Base-by-base conservation (phyloP, 2,113 vertebrate genomes). In the Chunga burmeisteri region DNA sequence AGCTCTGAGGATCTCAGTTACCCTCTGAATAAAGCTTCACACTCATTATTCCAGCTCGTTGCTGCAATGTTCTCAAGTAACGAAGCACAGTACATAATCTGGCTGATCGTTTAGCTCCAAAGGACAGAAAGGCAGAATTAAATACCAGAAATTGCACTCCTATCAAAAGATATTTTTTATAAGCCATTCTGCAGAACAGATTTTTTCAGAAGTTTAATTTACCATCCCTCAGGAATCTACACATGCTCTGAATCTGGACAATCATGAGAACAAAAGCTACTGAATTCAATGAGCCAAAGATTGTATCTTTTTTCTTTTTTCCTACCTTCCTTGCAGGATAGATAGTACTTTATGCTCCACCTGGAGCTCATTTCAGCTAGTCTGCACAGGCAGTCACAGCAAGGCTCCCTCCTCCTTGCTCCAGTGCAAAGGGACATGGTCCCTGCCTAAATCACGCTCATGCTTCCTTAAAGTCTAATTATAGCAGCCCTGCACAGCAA, bases 21-120 rank as follows among this genome's bases (percentile, higher is more conserved):
- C 18, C 30, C 56, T 68, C 82, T 86, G 67, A 94, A 94, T 11
- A 67, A 68, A 93, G 82, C 36, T 88, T 73, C 11, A 4, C 74
- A 30, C 44, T 86, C 82, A 53, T 95, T 94, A 93, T 93, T 95
- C 19, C 72, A 73, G 62, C 67, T 86, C 6, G 1, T 72, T 88
- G 82, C 88, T 73, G 86, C 71, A 83, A 77, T 86, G 93, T 94
- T 92, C 93, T 92, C 62, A 68, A 61, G 75, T 92, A 95, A 94
- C 8, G 9, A 93, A 92, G 86, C 91, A 88, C 66, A 90, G 46
- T 58, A 79, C 74, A 68, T 87, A 77, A 77, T 83, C 88, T 86
- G 67, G 62, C 58, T 66, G 67, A 92, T 92, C 75, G 56, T 77
- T 88, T 92, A 92, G 36, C 79, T 93, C 86, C 62, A 81, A 86